Base-by-base conservation (phyloP, 2,888 invertebrate species). In the Rotaria magnacalcarata region DNA sequence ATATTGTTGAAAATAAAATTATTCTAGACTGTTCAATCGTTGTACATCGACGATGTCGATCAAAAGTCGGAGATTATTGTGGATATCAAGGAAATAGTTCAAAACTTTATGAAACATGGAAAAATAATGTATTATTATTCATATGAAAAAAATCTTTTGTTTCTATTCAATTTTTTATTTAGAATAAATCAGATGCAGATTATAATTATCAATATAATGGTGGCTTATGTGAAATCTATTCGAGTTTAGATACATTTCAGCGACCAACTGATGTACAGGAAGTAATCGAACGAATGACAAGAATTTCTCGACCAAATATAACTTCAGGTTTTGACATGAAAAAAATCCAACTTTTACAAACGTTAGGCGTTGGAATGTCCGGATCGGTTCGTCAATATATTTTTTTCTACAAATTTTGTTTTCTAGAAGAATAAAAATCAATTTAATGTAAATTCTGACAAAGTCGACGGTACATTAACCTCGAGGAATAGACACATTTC, bases 41-140 rank as follows among this genome's bases (percentile, higher is more conserved):
- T 80, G 80, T 80, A 47, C 80, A 80, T 80, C 80, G 80, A n/a
- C 24, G 47, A 11, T 80, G 80, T 47, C 80, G 80, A 80, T 10
- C 43, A 14, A 80, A 80, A 80, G 47, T 47, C 10, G 80, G 80
- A 43, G 19, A 80, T 47, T 80, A 80, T 80, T 80, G 80, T 47
- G 80, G 80, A n/a, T 43, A 21, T 80, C 14, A 47, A 80, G 47
- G n/a, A n/a, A 80, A 47, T 41, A 2, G n/a, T n/a, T 11, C 7
- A 21, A n/a, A 43, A 47, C 2, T n/a, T n/a, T 80, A 80, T 47
- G 47, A 80, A 80, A 41, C 5, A 47, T 80, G 80, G 47, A 80
- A 80, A 80, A 8, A 24, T 47, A n/a, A 80, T 24, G 80, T 80
- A 43, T 47, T 52, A 0, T 52, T 16, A 14, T 52, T 52, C 0